Percentiles rank a stretch among this genome's conserved stretches.
Evolutionary conservation across 2,888 invertebrate genomes (phyloP).

Genomic region (Coremacera marginata): DNA sequence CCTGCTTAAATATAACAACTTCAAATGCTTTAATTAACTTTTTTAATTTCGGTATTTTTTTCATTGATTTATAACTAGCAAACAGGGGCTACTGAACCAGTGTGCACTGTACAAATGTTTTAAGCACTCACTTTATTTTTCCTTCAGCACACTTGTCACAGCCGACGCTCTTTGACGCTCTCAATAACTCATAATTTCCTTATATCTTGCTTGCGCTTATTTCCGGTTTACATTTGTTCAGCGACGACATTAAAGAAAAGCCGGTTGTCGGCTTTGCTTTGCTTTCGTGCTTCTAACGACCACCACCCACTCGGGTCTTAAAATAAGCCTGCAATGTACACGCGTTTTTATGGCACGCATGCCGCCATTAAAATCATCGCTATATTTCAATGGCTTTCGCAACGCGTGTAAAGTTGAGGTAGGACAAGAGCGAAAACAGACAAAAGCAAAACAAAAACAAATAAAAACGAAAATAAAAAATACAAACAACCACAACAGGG

Average conservation of each 20-base stretch:
- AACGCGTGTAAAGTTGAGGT: constrained; percentile 50
- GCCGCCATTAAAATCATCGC: neutral
- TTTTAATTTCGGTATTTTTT: too few relatives aligned
- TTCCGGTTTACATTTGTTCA: constrained; percentile 4
- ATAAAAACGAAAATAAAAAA: constrained; percentile 14
- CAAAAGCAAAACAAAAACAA: constrained; percentile 2
- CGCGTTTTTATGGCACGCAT: constrained; percentile 25
- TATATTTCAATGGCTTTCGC: constrained; percentile 40
- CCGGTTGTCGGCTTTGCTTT: constrained; percentile 28
- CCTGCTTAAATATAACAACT: too few relatives aligned
- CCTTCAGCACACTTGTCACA: neutral
- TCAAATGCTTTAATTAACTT: too few relatives aligned
- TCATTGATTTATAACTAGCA: too few relatives aligned
- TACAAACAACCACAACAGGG: neutral
- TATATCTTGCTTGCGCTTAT: neutral
- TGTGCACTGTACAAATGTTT: too few relatives aligned
- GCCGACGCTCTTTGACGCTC: constrained; percentile 1
- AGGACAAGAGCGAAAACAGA: constrained; percentile 50
- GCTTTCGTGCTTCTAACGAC: neutral
- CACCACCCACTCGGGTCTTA: neutral
- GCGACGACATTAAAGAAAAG: neutral
- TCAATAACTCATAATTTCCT: constrained; percentile 16
- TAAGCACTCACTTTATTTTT: neutral
- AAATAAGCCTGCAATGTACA: neutral
- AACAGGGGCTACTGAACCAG: too few relatives aligned